These are phyloP conservation scores for Imbricaverruca yamaguchii DNA, from an alignment of 2,888 invertebrate species.

Conservation along the genomic window DNA sequence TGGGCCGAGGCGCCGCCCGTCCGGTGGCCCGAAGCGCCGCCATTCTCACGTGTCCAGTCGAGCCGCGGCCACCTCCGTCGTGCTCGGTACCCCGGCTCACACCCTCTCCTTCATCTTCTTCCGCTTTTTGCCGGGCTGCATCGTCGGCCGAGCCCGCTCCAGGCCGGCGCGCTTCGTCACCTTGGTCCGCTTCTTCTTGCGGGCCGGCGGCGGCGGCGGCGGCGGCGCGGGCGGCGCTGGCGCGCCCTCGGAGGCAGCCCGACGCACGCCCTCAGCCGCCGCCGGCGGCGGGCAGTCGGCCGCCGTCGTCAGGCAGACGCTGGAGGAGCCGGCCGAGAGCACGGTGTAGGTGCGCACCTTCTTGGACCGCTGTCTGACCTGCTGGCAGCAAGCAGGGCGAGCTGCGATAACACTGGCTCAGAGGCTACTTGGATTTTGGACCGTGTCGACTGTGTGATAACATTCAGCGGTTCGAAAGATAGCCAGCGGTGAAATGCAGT, in stretches of 20 bases:
- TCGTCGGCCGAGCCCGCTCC: not conserved
- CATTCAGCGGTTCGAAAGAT: no score
- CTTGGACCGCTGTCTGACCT: not conserved
- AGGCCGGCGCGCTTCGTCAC: not conserved
- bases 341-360: not conserved
- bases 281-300: no score
- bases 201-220: not conserved
- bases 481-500: no score
- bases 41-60: not conserved
- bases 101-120: slow-evolving; percentile 2
- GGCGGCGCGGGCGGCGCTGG: not conserved
- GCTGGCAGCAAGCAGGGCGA: not conserved
- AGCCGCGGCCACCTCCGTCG: not conserved
- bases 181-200: not conserved
- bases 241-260: not conserved
- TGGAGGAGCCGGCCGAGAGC: not conserved
- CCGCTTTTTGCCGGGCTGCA: not conserved
- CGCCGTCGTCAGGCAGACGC: not conserved
- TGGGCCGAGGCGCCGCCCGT: not conserved
- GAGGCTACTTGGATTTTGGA: no score
- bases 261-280: not conserved
- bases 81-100: not conserved
- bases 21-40: not conserved
- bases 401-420: not conserved
- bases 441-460: no score